Percentiles rank a stretch among this genome's conserved stretches.
Conservation (phyloP, 2,797 vertebrate species). For the Halcyon chelicuti region DNA sequence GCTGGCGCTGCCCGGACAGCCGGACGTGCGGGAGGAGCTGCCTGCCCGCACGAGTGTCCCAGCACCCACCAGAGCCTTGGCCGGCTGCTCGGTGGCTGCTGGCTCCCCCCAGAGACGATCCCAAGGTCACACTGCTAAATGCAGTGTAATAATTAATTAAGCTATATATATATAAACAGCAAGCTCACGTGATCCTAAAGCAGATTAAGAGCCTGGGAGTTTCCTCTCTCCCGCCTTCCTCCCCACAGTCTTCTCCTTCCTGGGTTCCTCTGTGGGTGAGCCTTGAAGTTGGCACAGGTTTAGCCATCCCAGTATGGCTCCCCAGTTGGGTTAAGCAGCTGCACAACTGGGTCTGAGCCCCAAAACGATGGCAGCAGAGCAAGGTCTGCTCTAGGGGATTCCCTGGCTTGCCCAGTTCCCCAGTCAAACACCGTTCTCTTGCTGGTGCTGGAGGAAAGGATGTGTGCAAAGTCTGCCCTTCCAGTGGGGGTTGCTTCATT, state of each 20-base stretch:
- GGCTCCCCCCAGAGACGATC: background rate
- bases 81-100: background rate
- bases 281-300: background rate
- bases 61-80: background rate
- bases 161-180: slow-evolving; percentile 44
- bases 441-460: background rate
- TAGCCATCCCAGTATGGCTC: background rate
- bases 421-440: background rate
- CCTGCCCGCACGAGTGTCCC: background rate
- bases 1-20: background rate
- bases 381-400: background rate
- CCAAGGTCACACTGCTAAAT: slow-evolving; percentile 37
- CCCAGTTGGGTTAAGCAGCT: background rate
- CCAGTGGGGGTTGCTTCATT: rapidly evolving
- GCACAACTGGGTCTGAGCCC: background rate
- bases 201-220: background rate
- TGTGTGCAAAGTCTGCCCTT: background rate
- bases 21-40: background rate
- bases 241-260: background rate
- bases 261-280: background rate
- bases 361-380: background rate
- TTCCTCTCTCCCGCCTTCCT: background rate
- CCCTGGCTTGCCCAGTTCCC: background rate
- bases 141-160: slow-evolving; percentile 51
- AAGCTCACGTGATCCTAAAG: slow-evolving; percentile 28